A percentile compares a stretch with the other conserved stretches of the same genome.
Evolutionary conservation across 1,140 invertebrate species (phyloP).

Genomic region (Chrysoperla carnea): DNA sequence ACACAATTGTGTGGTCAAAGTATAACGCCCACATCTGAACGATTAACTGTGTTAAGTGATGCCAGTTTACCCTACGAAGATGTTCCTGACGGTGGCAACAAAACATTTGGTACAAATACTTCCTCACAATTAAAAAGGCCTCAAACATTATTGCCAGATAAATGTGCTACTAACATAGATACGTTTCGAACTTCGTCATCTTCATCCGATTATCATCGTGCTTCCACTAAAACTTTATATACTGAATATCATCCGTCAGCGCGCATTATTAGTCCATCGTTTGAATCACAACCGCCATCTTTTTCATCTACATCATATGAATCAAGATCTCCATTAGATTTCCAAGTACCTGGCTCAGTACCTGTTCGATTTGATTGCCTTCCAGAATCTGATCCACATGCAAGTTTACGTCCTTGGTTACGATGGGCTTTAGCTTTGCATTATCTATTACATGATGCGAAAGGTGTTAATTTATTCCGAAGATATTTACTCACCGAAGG

Average conservation of each 20-base stretch:
- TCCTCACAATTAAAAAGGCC: neutral
- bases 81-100: neutral
- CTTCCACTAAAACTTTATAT: neutral
- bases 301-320: neutral
- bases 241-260: no score
- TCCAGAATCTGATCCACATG: slow-evolving; percentile 1
- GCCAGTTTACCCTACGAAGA: neutral
- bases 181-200: neutral
- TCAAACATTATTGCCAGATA: neutral
- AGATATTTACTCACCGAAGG: slow-evolving; percentile 68
- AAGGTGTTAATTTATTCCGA: slow-evolving; percentile 71
- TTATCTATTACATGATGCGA: slow-evolving; percentile 62
- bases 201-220: neutral
- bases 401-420: slow-evolving; percentile 34
- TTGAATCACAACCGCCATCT: neutral
- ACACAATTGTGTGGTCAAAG: neutral
- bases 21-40: neutral
- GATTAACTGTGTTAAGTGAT: neutral
- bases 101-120: neutral
- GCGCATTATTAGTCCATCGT: neutral
- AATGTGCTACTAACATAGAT: no score
- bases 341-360: slow-evolving; percentile 1
- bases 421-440: slow-evolving; percentile 73
- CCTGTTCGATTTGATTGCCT: neutral
- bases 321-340: neutral